These are phyloP conservation scores for Artibeus lituratus DNA, from an alignment of 2,797 vertebrate genomes.

Conservation along the genomic window DNA sequence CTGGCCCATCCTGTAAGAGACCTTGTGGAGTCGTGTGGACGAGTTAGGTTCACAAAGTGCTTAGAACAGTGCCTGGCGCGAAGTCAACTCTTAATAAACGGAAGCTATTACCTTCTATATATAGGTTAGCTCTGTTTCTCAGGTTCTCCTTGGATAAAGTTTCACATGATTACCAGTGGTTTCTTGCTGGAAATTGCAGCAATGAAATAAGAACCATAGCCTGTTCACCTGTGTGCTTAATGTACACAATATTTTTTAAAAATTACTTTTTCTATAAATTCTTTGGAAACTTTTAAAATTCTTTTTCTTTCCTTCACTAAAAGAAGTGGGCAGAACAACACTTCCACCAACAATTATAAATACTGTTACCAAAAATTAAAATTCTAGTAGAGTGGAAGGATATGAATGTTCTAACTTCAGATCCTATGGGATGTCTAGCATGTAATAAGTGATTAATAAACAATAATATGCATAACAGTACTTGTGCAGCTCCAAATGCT, in stretches of 20 bases:
- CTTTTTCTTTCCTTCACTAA: not conserved
- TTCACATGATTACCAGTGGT: not conserved
- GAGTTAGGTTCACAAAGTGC: not conserved
- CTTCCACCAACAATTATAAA: not conserved
- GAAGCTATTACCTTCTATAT: not conserved
- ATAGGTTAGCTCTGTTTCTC: slow-evolving; percentile 22
- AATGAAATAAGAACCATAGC: not conserved
- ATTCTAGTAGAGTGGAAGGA: not conserved
- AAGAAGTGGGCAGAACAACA: not conserved
- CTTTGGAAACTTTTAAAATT: not conserved
- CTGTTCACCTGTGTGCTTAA: not conserved
- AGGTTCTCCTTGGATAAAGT: not conserved
- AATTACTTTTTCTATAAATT: not conserved
- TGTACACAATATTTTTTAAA: not conserved
- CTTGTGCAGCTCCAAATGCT: not conserved
- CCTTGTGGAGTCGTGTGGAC: not conserved
- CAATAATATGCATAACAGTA: not conserved
- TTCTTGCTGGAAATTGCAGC: not conserved
- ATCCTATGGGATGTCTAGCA: not conserved
- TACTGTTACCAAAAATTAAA: not conserved
- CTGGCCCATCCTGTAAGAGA: not conserved
- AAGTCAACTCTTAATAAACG: slow-evolving; percentile 39
- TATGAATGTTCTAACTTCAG: not conserved
- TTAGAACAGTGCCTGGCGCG: slow-evolving; percentile 26
- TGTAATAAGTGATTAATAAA: not conserved